Conservation (phyloP, 2,113 vertebrate species). For the Fukomys damarensis region DNA sequence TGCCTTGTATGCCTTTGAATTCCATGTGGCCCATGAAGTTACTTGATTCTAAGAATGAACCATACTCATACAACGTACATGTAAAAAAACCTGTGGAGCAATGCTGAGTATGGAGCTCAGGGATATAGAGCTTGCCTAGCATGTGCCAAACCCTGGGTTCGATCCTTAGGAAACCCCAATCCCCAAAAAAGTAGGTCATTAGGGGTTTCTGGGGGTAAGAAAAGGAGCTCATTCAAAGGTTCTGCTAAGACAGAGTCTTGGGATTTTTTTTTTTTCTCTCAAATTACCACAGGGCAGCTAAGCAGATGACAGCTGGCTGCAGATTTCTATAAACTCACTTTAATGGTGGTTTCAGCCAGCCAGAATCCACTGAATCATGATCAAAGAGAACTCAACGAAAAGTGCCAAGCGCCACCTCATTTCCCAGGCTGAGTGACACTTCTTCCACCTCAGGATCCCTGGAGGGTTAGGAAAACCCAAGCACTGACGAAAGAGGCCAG, state of each 20-base stretch:
- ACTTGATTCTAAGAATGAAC: neutral
- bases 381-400: neutral
- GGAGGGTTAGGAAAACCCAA: neutral
- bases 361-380: neutral
- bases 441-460: neutral
- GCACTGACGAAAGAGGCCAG: neutral
- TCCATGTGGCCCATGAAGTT: neutral
- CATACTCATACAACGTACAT: neutral
- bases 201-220: neutral
- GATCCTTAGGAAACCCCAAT: no score
- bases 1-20: neutral
- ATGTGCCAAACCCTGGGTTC: neutral
- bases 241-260: neutral
- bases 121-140: neutral
- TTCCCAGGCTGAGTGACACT: neutral
- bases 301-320: neutral
- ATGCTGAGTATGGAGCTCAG: neutral
- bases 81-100: neutral
- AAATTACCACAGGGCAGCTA: neutral
- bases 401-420: accelerated
- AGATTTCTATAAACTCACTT: neutral
- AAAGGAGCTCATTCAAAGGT: neutral
- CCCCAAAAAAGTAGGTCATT: neutral
- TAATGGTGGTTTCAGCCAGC: neutral
- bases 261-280: neutral